Percentiles rank a stretch among this genome's conserved stretches.
Conservation (phyloP, 2,888 invertebrate species). For the Drosophila helvetica region DNA sequence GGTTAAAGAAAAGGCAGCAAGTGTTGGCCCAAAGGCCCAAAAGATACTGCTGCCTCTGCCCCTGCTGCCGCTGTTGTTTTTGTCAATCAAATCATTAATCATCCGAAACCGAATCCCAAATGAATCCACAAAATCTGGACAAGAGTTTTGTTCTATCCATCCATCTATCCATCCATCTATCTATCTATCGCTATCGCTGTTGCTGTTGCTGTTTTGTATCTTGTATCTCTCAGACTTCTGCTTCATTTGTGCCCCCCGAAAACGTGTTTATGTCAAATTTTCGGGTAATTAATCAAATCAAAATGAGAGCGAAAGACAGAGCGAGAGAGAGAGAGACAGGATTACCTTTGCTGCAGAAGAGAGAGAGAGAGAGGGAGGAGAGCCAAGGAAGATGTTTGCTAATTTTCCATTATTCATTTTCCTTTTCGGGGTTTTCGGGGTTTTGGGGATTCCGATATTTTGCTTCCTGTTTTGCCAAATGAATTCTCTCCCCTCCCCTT, state of each 20-base stretch:
- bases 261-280: slow-evolving; percentile 72
- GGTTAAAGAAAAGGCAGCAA: slow-evolving; percentile 63
- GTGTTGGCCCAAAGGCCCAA: slow-evolving; percentile 44
- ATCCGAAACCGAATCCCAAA: slow-evolving; percentile 23
- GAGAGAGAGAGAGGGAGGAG: slow-evolving; percentile 8
- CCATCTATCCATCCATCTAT: too few relatives aligned
- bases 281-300: slow-evolving; percentile 64
- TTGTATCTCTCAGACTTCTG: slow-evolving; percentile 65
- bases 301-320: slow-evolving; percentile 28
- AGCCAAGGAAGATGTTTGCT: slow-evolving; percentile 29
- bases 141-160: slow-evolving; percentile 23
- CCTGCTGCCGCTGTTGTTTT: slow-evolving; percentile 29
- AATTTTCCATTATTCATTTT: slow-evolving; percentile 57
- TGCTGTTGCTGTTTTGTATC: slow-evolving; percentile 20
- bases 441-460: slow-evolving; percentile 2
- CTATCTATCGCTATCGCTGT: background rate
- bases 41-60: slow-evolving; percentile 28
- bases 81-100: slow-evolving; percentile 70
- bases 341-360: background rate
- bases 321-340: background rate
- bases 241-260: slow-evolving; percentile 65
- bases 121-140: slow-evolving; percentile 24
- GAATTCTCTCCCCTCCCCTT: slow-evolving; percentile 35
- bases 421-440: background rate
- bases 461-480: slow-evolving; percentile 56